Percentiles rank a stretch among this genome's conserved stretches.
These are phyloP conservation scores for Pseudorectes ferrugineus DNA, from an alignment of 2,113 vertebrate genomes.

Conservation along the genomic window DNA sequence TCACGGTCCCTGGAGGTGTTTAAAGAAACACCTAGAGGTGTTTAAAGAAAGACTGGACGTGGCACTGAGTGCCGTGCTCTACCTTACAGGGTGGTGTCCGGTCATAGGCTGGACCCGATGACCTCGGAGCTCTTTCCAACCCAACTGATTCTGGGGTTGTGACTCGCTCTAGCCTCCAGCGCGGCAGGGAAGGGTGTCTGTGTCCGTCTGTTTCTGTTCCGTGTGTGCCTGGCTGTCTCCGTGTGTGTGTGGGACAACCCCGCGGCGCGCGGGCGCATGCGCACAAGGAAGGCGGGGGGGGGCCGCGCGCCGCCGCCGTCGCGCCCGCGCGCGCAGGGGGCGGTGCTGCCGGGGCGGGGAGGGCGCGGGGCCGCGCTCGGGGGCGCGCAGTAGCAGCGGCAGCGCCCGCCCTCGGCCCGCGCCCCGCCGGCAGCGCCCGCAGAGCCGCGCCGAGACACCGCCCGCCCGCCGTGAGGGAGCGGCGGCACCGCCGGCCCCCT, in stretches of 20 bases:
- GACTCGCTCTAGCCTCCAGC: too few relatives aligned
- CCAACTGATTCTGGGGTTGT: not conserved
- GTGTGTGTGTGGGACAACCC: accelerated
- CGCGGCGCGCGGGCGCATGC: not conserved
- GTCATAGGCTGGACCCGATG: not conserved
- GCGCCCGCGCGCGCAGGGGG: not conserved
- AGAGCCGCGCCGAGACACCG: too few relatives aligned
- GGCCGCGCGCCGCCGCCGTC: not conserved
- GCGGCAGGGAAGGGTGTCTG: not conserved
- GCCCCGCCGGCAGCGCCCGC: too few relatives aligned
- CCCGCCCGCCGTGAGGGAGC: too few relatives aligned
- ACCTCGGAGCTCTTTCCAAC: not conserved
- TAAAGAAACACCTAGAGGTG: too few relatives aligned
- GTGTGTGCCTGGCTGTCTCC: accelerated
- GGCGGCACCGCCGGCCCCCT: too few relatives aligned
- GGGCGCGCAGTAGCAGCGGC: too few relatives aligned
- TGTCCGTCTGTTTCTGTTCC: accelerated
- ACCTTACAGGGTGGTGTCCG: not conserved
- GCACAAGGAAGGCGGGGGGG: not conserved
- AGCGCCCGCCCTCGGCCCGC: too few relatives aligned
- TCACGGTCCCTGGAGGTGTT: not conserved
- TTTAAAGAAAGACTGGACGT: not conserved
- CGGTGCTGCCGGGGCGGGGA: not conserved
- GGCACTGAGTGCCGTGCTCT: not conserved
- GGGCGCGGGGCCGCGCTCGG: too few relatives aligned